Evolutionary conservation across 1,140 invertebrate genomes (phyloP).

Genomic region (Stegodyphus dumicola): DNA sequence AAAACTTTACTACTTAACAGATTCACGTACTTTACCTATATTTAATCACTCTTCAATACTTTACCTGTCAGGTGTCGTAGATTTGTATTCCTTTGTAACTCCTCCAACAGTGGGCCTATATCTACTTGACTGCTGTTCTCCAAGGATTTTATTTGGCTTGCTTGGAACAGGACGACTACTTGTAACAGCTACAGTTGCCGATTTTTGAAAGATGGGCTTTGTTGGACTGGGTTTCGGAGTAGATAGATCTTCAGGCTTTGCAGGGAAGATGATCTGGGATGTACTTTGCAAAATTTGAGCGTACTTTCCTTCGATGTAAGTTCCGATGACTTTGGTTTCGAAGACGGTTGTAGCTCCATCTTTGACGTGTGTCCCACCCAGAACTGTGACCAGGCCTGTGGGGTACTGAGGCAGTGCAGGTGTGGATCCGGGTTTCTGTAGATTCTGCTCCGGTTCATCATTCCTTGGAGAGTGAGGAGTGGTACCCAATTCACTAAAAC

Average conservation of each 20-base stretch:
- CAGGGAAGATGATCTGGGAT: slow-evolving; percentile 68
- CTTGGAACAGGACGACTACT: slow-evolving; percentile 23
- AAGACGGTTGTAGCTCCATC: slow-evolving; percentile 85
- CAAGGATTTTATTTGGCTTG: slow-evolving; percentile 19
- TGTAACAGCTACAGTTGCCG: slow-evolving; percentile 9
- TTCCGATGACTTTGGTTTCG: slow-evolving; percentile 88
- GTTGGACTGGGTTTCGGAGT: slow-evolving; percentile 39
- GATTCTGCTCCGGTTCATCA: slow-evolving; percentile 21
- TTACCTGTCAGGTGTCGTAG: slow-evolving; percentile 39
- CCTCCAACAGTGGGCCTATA: not conserved
- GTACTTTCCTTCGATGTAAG: slow-evolving; percentile 87
- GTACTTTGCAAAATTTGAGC: slow-evolving; percentile 80
- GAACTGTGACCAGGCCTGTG: slow-evolving; percentile 81
- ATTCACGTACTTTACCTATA: no score
- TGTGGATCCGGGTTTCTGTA: slow-evolving; percentile 34
- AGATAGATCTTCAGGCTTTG: slow-evolving; percentile 32
- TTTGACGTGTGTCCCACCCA: slow-evolving; percentile 84
- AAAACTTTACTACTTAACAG: no score
- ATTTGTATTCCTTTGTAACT: slow-evolving; percentile 39
- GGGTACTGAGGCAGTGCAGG: slow-evolving; percentile 69
- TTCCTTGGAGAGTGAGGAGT: slow-evolving; percentile 20
- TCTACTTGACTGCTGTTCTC: slow-evolving; percentile 7
- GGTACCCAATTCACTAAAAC: slow-evolving; percentile 24
- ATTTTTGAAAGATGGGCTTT: slow-evolving; percentile 34
- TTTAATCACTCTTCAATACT: not conserved